phyloP scores from a whole-genome alignment of 2,888 invertebrate genomes.

The Drosophila colorata region DNA sequence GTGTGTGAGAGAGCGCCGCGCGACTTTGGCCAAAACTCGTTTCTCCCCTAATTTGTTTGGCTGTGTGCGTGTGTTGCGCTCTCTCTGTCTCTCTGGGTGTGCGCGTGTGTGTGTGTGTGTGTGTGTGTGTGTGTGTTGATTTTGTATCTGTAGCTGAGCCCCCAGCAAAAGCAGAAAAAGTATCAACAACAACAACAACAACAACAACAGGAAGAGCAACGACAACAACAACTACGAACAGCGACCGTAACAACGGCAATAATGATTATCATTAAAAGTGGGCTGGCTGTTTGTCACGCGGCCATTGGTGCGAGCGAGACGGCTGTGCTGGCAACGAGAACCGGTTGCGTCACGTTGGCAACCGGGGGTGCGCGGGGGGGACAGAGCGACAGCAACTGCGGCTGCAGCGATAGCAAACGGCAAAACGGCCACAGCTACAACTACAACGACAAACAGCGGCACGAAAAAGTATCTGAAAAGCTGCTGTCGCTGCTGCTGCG shows the following conservation, averaged over 20 bases:
- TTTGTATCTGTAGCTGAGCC: not conserved
- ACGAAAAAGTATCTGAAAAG: conserved; percentile 70
- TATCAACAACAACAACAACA: conserved; percentile 50
- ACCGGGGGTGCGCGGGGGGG: not conserved
- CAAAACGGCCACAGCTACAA: conserved; percentile 39
- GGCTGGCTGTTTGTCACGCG: conserved; percentile 76
- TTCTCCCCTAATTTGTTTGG: conserved; percentile 58
- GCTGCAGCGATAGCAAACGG: conserved; percentile 14
- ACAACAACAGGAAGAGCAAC: conserved; percentile 47
- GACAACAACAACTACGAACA: conserved; percentile 49
- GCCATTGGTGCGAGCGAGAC: conserved; percentile 46
- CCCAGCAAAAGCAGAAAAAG: conserved; percentile 53
- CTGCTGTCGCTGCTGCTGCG: conserved; percentile 53
- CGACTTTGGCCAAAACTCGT: conserved; percentile 60
- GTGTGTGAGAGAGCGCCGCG: conserved; percentile 42
- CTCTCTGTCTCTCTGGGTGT: conserved; percentile 7
- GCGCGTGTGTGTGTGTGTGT: conserved; percentile 12
- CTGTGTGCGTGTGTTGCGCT: conserved; percentile 20
- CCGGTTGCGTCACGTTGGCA: conserved; percentile 64
- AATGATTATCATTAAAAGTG: conserved; percentile 83
- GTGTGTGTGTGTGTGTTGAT: conserved; percentile 30
- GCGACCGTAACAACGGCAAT: conserved; percentile 81
- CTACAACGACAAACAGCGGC: conserved; percentile 26
- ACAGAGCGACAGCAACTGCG: too few species aligned
- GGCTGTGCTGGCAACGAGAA: conserved; percentile 47